Evolutionary conservation across 2,113 vertebrate genomes (phyloP).

Genomic region (Periophthalmodon schlosseri): DNA sequence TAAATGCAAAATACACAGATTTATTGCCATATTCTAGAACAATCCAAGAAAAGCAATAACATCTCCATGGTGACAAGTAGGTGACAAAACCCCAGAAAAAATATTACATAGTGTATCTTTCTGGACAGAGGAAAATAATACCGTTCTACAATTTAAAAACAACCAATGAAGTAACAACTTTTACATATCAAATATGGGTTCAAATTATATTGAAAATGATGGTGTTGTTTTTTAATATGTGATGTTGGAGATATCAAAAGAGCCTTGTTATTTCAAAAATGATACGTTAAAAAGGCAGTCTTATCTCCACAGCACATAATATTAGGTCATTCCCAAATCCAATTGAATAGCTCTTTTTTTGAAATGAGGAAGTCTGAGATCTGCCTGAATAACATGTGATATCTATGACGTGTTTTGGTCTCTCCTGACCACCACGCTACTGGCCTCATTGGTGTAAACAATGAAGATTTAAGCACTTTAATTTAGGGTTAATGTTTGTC

Average conservation of each 20-base stretch:
- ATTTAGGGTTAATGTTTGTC: neutral
- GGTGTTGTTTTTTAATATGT: neutral
- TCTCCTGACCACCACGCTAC: neutral
- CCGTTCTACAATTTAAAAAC: neutral
- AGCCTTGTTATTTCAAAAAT: slow-evolving; percentile 29
- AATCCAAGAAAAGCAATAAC: too few relatives aligned
- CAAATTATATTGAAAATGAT: neutral
- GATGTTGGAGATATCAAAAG: neutral
- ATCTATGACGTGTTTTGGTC: neutral
- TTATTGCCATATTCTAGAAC: too few relatives aligned
- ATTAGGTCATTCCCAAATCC: slow-evolving; percentile 1
- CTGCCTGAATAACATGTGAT: slow-evolving; percentile 5
- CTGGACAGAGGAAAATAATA: too few relatives aligned
- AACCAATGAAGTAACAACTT: neutral
- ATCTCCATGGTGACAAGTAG: too few relatives aligned
- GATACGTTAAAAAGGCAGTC: slow-evolving; percentile 7
- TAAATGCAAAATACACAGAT: too few relatives aligned
- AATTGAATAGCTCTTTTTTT: slow-evolving; percentile 14
- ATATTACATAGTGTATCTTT: too few relatives aligned
- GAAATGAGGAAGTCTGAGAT: neutral
- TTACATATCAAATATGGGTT: neutral
- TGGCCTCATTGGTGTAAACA: neutral
- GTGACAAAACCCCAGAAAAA: too few relatives aligned
- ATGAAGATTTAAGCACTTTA: neutral
- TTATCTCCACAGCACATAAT: slow-evolving; percentile 31